Evolutionary conservation across 2,888 invertebrate genomes (phyloP), one percentile per base, ranked within the genome.

Genomic region (Villa cingulata): DNA sequence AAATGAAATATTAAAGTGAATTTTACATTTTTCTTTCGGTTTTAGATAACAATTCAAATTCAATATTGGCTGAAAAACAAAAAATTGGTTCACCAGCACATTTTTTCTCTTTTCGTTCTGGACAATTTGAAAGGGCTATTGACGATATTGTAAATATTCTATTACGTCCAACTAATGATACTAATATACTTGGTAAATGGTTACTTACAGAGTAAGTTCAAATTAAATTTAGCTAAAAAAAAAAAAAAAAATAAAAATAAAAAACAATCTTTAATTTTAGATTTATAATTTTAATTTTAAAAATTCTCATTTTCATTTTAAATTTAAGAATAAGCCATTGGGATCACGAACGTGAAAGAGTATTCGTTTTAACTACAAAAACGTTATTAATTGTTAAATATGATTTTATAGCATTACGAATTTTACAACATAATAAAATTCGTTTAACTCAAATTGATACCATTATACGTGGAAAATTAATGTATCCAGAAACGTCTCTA

Each of bases 261-360:
- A n/a, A n/a, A n/a, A n/a, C n/a, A n/a, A n/a, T 18, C 18, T 42
- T 43, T n/a, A 9, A 6, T 23, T 23, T 23, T 23, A 23, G 7
- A 23, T 44, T 27, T 39, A 19, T 37, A 34, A 15, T 34, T 34
- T 34, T 43, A 6, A 23, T 23, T 23, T 7, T 23, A 23, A 23
- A 23, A 23, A 23, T 23, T 7, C 23, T 23, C 23, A 4, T 4
- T 15, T 7, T 15, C 12, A 34, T 18, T 9, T 27, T 20, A 29
- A 42, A 7, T 2, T 74, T 17, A 64, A 89, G 89, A 65, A 87
- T 90, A 58, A 87, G 85, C 57, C 73, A 86, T 52, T 90, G 89
- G 89, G 87, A 89, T 61, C 80, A 83, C 59, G 88, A 90, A 62
- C 81, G 83, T 58, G 90, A 90, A 66, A 74, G 86, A 43, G 74